A percentile compares a stretch with the other conserved stretches of the same genome.
Conservation (phyloP, 2,113 vertebrate genomes). For the Crotophaga sulcirostris region DNA sequence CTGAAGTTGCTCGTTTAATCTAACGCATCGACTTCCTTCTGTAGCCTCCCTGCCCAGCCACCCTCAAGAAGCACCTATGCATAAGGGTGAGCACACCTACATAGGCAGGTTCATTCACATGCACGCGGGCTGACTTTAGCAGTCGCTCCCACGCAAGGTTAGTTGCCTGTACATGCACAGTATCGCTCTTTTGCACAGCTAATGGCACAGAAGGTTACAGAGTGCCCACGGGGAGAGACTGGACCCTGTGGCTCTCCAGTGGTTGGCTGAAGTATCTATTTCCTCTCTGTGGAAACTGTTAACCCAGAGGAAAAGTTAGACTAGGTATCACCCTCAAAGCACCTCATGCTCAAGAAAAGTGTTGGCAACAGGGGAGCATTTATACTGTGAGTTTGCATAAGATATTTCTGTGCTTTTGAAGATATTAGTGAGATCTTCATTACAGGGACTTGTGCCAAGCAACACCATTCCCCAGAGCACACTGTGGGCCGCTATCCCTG, state of each 20-base stretch:
- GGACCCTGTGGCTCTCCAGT: background rate
- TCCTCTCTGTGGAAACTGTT: background rate
- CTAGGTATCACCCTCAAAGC: background rate
- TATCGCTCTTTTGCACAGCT: background rate
- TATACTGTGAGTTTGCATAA: rapidly evolving
- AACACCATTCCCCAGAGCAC: rapidly evolving
- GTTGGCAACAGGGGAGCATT: background rate
- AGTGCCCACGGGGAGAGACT: rapidly evolving
- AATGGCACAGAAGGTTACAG: rapidly evolving
- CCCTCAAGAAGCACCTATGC: background rate
- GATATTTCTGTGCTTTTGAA: background rate
- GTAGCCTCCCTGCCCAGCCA: background rate
- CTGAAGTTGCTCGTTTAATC: background rate
- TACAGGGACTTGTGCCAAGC: background rate
- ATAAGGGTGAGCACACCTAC: background rate
- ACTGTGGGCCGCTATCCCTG: rapidly evolving
- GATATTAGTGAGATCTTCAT: rapidly evolving
- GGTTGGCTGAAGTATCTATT: background rate
- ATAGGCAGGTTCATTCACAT: background rate
- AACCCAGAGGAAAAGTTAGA: background rate
- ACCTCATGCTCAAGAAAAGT: background rate
- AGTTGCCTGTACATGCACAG: background rate
- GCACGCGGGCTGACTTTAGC: rapidly evolving
- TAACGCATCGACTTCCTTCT: no score
- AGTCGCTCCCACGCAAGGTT: rapidly evolving